Conservation (phyloP, 1,140 invertebrate species). For the Ooceraea biroi region DNA sequence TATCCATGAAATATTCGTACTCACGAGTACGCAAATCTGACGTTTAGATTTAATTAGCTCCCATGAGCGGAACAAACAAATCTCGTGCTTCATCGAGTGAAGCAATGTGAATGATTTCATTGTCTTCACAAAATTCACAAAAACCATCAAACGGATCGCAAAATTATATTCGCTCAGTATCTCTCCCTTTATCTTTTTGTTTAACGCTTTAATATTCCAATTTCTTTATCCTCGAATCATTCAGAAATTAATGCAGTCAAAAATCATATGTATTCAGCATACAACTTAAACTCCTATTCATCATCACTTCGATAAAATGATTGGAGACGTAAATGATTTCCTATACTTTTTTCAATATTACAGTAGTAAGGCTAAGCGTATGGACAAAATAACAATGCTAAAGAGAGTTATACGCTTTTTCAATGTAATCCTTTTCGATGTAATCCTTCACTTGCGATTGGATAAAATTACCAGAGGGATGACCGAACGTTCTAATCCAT, state of each 20-base stretch:
- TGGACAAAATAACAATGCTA: not conserved
- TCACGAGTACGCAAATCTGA: constrained; percentile 15
- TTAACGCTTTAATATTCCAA: not conserved
- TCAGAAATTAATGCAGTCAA: not conserved
- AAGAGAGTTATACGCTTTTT: not conserved
- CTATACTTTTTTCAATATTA: not conserved
- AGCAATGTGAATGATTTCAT: constrained; percentile 6
- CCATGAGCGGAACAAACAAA: not conserved
- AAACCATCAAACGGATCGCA: not conserved
- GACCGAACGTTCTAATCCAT: not conserved
- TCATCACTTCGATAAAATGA: not conserved
- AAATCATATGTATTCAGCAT: constrained; percentile 4
- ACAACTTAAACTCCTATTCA: not conserved
- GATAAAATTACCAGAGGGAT: not conserved
- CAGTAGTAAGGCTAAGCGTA: constrained; percentile 9
- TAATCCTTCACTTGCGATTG: not conserved
- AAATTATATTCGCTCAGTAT: not conserved
- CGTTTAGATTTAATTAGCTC: constrained; percentile 8
- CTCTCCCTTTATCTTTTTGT: not conserved
- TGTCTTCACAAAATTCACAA: too few relatives aligned
- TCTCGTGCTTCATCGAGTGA: not conserved
- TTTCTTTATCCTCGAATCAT: not conserved
- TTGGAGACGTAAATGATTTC: not conserved
- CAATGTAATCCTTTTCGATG: not conserved
- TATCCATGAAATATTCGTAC: constrained; percentile 21